These are phyloP conservation scores for Epizoanthus scotinus DNA, from an alignment of 92 coral and sea anemone genomes.

Conservation along the genomic window DNA sequence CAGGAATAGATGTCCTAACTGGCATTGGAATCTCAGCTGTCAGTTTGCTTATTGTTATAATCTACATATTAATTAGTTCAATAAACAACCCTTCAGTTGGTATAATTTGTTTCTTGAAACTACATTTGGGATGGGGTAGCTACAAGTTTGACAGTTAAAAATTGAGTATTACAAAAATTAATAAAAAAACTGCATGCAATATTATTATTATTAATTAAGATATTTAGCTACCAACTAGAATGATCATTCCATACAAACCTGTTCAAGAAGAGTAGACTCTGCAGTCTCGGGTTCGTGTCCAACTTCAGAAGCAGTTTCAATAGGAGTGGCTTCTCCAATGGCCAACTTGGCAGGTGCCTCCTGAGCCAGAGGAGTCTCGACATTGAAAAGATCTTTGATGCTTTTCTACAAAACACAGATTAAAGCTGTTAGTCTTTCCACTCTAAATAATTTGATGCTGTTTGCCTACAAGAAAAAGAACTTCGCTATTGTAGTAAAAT, in stretches of 20 bases:
- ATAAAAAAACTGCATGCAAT: no score
- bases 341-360: constrained; percentile 34
- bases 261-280: constrained; percentile 29
- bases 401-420: constrained; percentile 54
- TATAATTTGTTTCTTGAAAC: no score
- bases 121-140: no score
- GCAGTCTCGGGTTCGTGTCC: not conserved
- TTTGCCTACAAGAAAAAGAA: not conserved
- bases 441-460: no score
- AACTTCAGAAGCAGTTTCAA: constrained; percentile 1
- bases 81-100: no score
- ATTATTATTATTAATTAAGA: no score
- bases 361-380: constrained; percentile 65
- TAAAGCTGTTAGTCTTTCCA: no score
- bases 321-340: constrained; percentile 2
- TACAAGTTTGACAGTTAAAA: no score
- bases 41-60: not conserved
- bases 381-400: constrained; percentile 72
- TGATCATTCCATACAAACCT: constrained; percentile 11
- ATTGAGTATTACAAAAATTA: no score
- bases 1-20: constrained; percentile 68
- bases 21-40: constrained; percentile 82
- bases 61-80: not conserved
- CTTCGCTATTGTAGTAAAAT: not conserved
- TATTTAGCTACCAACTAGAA: not conserved